Conservation (phyloP, 2,888 invertebrate genomes). For the Tupiocoris notatus region DNA sequence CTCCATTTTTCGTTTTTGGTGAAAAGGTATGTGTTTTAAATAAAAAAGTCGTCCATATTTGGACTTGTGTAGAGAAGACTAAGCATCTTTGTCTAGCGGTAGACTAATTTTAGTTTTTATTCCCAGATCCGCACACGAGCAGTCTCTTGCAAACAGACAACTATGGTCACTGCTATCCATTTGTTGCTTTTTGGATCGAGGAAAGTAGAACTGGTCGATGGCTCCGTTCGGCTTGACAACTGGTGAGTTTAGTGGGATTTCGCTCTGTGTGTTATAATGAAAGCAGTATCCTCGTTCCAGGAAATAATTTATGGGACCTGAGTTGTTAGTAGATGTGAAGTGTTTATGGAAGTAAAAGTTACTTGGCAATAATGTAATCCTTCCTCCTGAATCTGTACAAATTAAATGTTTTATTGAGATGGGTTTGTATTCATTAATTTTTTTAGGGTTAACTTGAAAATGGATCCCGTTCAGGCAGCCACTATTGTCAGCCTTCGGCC, state of each 20-base stretch:
- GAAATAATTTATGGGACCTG: too few species aligned
- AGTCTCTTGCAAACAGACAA: conserved; percentile 93
- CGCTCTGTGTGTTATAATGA: too few species aligned
- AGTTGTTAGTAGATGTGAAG: too few species aligned
- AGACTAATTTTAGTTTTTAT: neutral
- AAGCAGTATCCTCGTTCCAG: too few species aligned
- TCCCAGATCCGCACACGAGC: conserved; percentile 82
- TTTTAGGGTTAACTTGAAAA: conserved; percentile 74
- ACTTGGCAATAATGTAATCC: too few species aligned
- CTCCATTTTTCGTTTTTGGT: conserved; percentile 95
- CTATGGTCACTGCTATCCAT: conserved; percentile 93
- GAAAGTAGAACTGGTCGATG: conserved; percentile 76
- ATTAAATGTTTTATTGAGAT: too few species aligned
- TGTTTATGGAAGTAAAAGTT: too few species aligned
- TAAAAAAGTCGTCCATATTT: neutral
- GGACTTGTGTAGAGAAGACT: neutral
- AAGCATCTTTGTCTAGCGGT: too few species aligned
- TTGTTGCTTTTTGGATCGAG: conserved; percentile 88
- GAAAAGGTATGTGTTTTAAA: conserved; percentile 68
- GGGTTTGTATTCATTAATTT: too few species aligned
- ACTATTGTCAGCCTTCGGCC: conserved; percentile 83
- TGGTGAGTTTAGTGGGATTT: conserved; percentile 66
- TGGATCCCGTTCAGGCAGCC: conserved; percentile 75
- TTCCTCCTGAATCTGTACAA: too few species aligned
- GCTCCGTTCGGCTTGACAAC: conserved; percentile 80